Percentiles rank a stretch among this genome's conserved stretches.
Evolutionary conservation across 2,113 vertebrate species (phyloP).

Genomic region (Gymnogyps californianus): DNA sequence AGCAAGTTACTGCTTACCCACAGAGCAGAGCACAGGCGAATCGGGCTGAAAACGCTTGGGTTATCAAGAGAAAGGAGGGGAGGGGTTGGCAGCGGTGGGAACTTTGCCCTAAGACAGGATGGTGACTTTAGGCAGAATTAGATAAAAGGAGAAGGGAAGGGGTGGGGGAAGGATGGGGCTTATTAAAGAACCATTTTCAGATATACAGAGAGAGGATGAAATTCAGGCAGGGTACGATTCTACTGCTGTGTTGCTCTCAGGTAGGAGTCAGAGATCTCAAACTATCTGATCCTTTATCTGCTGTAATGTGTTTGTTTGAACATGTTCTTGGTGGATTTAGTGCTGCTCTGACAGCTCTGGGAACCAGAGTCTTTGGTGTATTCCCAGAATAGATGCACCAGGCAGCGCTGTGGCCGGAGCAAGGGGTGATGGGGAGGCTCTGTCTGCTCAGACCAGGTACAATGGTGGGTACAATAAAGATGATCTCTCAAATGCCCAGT

Average conservation of each 20-base stretch:
- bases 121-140: not conserved
- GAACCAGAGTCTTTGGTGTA: rapidly evolving
- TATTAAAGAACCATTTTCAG: not conserved
- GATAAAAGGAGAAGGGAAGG: not conserved
- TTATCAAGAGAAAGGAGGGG: not conserved
- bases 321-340: not conserved
- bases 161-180: not conserved
- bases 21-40: not conserved
- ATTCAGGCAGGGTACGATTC: rapidly evolving
- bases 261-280: not conserved
- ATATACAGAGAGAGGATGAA: not conserved
- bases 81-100: not conserved
- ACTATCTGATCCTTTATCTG: not conserved
- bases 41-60: not conserved
- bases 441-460: too few relatives aligned
- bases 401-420: rapidly evolving
- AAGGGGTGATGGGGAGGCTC: not conserved
- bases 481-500: rapidly evolving
- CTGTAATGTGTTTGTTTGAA: not conserved
- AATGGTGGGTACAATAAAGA: not conserved
- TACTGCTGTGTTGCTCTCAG: not conserved
- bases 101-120: not conserved
- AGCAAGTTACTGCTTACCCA: conserved; percentile 67
- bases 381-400: not conserved
- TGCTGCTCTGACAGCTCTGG: conserved; percentile 13